These are phyloP conservation scores for Sturmia bella DNA, from an alignment of 2,888 invertebrate genomes.

Conservation along the genomic window DNA sequence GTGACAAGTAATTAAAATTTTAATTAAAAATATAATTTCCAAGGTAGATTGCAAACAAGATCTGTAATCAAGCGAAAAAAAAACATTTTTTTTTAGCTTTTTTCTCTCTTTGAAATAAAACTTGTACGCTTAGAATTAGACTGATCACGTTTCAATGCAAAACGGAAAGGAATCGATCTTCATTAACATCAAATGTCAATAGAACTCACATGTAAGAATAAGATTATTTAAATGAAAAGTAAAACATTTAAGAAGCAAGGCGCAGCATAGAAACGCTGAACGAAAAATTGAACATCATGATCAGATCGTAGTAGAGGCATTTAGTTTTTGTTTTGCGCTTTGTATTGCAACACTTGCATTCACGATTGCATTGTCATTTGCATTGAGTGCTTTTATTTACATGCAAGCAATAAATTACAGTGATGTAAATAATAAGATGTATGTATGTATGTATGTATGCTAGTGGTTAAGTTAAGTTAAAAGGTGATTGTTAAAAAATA, in stretches of 20 bases:
- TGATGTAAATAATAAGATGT: background rate
- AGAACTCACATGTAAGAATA: background rate
- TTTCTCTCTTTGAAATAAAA: background rate
- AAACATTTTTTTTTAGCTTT: background rate
- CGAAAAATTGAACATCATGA: background rate
- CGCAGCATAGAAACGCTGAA: background rate
- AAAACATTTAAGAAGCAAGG: background rate
- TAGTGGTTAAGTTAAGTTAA: background rate
- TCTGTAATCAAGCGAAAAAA: conserved; percentile 31
- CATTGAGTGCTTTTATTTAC: no score
- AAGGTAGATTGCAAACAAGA: conserved; percentile 28
- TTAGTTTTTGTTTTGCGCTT: no score
- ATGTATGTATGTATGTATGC: background rate
- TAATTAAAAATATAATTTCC: conserved; percentile 26
- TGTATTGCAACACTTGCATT: no score
- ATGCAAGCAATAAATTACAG: background rate
- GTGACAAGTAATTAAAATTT: conserved; percentile 21
- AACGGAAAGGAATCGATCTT: conserved; percentile 6
- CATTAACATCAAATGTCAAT: conserved; percentile 1
- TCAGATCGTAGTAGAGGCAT: background rate
- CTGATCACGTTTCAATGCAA: conserved; percentile 41
- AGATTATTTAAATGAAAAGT: conserved; percentile 4
- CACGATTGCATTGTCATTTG: no score
- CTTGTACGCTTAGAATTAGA: background rate
- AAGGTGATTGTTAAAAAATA: no score